A percentile compares a stretch with the other conserved stretches of the same genome.
These are phyloP conservation scores for Lota lota DNA, from an alignment of 2,113 vertebrate genomes.

Conservation along the genomic window DNA sequence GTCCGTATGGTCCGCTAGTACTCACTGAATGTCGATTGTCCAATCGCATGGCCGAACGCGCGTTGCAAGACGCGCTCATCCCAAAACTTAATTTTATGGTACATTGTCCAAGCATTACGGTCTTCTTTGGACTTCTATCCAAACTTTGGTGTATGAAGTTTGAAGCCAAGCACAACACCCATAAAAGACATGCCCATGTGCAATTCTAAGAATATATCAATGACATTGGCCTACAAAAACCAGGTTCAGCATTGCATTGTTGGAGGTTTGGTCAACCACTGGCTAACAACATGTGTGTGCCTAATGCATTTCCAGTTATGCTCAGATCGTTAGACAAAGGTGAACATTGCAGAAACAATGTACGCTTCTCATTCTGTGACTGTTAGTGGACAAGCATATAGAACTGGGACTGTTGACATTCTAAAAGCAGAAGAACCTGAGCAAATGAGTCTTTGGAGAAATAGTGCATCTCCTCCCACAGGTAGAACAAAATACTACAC, in stretches of 20 bases:
- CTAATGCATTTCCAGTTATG: conserved; percentile 1
- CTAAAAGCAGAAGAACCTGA: neutral
- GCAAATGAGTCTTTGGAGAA: neutral
- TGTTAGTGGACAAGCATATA: neutral
- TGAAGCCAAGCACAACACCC: too few species aligned
- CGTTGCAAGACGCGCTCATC: too few species aligned
- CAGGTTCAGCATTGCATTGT: neutral
- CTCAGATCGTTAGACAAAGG: neutral
- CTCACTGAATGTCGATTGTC: too few species aligned
- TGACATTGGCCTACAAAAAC: conserved; percentile 20
- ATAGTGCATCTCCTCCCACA: conserved; percentile 4
- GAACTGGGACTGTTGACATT: neutral
- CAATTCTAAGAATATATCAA: conserved; percentile 24
- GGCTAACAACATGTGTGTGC: conserved; percentile 3
- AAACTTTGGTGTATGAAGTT: too few species aligned
- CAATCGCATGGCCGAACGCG: too few species aligned
- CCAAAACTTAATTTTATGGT: too few species aligned
- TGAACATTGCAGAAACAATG: neutral
- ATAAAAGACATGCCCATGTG: conserved; percentile 25
- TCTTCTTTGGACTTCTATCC: neutral
- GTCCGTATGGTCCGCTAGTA: too few species aligned
- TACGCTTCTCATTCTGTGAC: conserved; percentile 2
- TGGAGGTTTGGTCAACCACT: conserved; percentile 4
- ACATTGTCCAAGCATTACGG: too few species aligned
- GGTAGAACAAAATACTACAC: conserved; percentile 1